A percentile compares a stretch with the other conserved stretches of the same genome.
These are phyloP conservation scores for Platysteira castanea DNA, from an alignment of 2,113 vertebrate species.

Conservation along the genomic window DNA sequence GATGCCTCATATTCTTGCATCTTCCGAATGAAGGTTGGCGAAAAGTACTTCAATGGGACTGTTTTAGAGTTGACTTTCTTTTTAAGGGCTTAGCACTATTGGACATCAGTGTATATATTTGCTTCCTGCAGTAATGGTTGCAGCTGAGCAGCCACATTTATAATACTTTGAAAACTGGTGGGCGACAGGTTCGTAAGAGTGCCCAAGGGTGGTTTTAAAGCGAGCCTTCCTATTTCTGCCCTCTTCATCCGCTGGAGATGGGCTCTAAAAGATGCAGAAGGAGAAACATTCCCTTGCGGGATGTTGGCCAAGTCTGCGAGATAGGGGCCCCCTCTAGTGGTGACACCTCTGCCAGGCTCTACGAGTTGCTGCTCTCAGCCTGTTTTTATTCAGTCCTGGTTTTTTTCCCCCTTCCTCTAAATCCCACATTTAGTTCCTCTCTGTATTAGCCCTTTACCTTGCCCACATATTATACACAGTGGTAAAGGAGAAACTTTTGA, in stretches of 20 bases:
- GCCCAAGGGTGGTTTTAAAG: background rate
- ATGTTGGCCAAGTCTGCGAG: background rate
- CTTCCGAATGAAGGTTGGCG: background rate
- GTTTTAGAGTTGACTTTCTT: background rate
- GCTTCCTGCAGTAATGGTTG: background rate
- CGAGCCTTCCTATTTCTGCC: background rate
- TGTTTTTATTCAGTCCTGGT: background rate
- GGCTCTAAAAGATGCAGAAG: background rate
- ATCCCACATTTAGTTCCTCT: background rate
- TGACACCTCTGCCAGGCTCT: background rate
- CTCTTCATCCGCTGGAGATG: fast-evolving
- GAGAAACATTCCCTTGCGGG: fast-evolving
- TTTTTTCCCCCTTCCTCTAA: background rate
- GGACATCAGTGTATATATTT: background rate
- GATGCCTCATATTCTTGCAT: background rate
- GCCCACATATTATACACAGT: fast-evolving
- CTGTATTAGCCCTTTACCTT: background rate
- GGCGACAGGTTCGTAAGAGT: background rate
- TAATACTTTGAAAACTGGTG: background rate
- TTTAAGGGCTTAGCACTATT: background rate
- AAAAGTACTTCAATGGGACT: background rate
- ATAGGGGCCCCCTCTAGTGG: constrained; percentile 40
- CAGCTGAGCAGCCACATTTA: background rate
- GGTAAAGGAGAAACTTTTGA: background rate
- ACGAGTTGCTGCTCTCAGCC: fast-evolving